Percentiles rank a stretch among this genome's conserved stretches.
These are phyloP conservation scores for Paracentrotus lividus DNA, from an alignment of 53 echinoderm and acorn worm genomes.

Conservation along the genomic window DNA sequence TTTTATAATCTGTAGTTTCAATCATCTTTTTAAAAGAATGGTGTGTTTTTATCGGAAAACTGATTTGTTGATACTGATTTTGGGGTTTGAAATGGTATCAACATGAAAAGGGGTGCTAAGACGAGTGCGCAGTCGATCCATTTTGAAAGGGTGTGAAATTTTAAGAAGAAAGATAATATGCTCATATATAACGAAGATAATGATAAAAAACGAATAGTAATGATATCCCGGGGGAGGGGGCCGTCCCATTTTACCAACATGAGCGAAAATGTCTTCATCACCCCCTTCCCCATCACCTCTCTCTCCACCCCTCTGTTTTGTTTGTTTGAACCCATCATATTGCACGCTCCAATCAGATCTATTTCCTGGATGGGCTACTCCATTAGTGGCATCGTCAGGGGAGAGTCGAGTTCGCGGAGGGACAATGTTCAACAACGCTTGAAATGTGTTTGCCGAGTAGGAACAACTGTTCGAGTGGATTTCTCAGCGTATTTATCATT, in stretches of 20 bases:
- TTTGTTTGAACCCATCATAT: slow-evolving; percentile 3
- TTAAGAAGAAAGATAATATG: too few relatives aligned
- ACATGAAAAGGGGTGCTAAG: too few relatives aligned
- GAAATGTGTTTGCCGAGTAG: slow-evolving; percentile 10
- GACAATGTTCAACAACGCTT: background rate
- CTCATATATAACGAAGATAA: too few relatives aligned
- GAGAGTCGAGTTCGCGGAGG: slow-evolving; percentile 1
- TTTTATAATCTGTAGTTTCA: too few relatives aligned
- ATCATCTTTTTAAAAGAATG: too few relatives aligned
- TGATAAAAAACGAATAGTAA: too few relatives aligned
- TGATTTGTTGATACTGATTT: too few relatives aligned
- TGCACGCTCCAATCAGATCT: slow-evolving; percentile 12
- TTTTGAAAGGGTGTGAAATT: too few relatives aligned
- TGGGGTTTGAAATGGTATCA: too few relatives aligned
- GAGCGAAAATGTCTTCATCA: too few relatives aligned
- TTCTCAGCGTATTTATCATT: slow-evolving; percentile 43
- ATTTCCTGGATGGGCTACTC: slow-evolving; percentile 2
- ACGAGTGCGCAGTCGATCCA: too few relatives aligned
- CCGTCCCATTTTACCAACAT: background rate
- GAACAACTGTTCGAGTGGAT: slow-evolving; percentile 24
- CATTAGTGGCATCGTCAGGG: background rate
- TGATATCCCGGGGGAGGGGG: background rate
- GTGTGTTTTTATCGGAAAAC: too few relatives aligned
- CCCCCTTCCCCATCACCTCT: background rate
- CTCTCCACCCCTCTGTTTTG: background rate